Base-by-base conservation (phyloP, 2,888 invertebrate genomes). In the Pomacea canaliculata region DNA sequence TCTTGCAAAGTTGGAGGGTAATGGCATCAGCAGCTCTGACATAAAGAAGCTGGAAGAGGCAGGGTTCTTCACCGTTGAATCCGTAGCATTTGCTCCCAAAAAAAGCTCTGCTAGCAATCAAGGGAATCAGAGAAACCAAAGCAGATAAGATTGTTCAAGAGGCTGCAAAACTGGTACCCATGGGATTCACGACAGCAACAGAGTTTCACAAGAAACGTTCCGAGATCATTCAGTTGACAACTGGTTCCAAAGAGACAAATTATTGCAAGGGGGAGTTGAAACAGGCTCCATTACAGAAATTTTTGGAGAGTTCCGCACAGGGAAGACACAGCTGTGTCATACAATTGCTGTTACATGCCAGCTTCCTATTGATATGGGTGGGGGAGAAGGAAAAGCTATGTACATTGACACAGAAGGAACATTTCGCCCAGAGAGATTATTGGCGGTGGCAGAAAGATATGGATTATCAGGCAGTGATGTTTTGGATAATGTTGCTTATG, bases 401-500 rank as follows among this genome's bases (percentile, higher is more conserved):
- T 99, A 98, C 91, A 96, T 99, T 81, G 99, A 99, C 90, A 98
- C 99, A 0, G 99, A 99, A 90, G 97, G 97, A 46, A 98, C 98
- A 0, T 99, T 99, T 90, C 93, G 99, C 10, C 99, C 99, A 0
- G 99, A 99, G 92, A 93, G 99, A 69, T 91, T 99, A 76, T 92
- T 98, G 46, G 96, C 98, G 0, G 95, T 96, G 5, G 98, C 99
- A 0, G 96, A 97, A 87, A 93, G 96, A 80, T 99, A 95, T 89
- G 95, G 96, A 78, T 93, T 99, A 91, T 94, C 94, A 48, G 95
- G 95, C 0, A 94, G 94, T 59, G 96, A 96, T 73, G 98, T 98
- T 7, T 92, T 99, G 3, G 99, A 99, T 91, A 99, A 99, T 91
- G 97, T 99, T 23, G 98, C 98, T 0, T 97, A 95, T 90, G 99